Evolutionary conservation across 2,113 vertebrate genomes (phyloP).

Genomic region (Leucosticte australis): DNA sequence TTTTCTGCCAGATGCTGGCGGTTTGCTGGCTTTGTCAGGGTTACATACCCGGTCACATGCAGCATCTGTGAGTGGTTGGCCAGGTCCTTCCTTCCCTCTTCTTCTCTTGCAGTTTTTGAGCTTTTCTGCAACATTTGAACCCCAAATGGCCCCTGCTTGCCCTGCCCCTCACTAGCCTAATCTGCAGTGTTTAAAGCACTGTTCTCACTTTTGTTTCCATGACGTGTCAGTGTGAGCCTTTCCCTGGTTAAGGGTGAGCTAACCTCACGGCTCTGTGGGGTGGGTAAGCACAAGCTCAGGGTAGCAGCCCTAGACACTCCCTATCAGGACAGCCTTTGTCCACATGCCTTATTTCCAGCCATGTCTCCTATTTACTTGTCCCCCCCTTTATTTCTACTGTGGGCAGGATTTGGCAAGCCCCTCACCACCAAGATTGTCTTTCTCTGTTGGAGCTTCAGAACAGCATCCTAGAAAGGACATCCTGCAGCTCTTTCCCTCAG

Average conservation of each 20-base stretch:
- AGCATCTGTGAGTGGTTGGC: fast-evolving
- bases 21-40: background rate
- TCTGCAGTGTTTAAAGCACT: background rate
- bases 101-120: background rate
- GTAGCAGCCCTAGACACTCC: background rate
- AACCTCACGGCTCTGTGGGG: fast-evolving
- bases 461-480: background rate
- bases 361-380: background rate
- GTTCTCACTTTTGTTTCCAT: background rate
- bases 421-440: background rate
- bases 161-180: fast-evolving
- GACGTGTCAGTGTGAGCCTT: fast-evolving
- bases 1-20: background rate
- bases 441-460: background rate
- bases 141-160: background rate
- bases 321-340: background rate
- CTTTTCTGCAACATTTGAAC: background rate
- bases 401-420: background rate
- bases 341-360: background rate
- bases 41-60: background rate
- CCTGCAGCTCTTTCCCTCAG: background rate
- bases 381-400: background rate
- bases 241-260: background rate
- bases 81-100: background rate
- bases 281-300: background rate